Base-by-base conservation (phyloP, 2,113 vertebrate genomes). In the Prionailurus viverrinus region DNA sequence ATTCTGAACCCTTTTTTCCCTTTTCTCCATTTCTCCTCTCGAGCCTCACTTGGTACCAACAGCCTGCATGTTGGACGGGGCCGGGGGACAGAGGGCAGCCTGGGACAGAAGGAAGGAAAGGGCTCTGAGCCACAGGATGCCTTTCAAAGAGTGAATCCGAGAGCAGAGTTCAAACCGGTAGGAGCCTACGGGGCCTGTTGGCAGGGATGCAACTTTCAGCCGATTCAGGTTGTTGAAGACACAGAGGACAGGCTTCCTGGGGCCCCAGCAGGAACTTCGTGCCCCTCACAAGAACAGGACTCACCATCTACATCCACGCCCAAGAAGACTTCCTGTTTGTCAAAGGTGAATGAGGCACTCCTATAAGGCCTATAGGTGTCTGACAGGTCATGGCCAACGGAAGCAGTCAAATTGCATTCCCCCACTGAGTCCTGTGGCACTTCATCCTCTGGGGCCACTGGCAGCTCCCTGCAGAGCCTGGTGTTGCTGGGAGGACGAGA, bases 301-400 rank as follows among this genome's bases (percentile, higher is more conserved):
- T 99, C 99, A 2, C 99, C 99, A 98, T 96, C 97, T 0, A 8
- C 96, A 0, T 99, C 99, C 65, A 98, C 92, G 0, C 99, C 99
- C 0, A 99, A 99, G 97, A 98, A 98, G 36, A 98, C 95, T 51
- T 99, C 99, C 95, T 98, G 96, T 83, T 99, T 99, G 55, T 99
- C 78, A n/a, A 12, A 13, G 53, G 18, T 12, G 23, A 12, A 36
- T 48, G 45, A 69, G 31, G 13, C 84, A 16, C 45, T 69, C 18
- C 41, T 51, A 1, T 18, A 51, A 16, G 31, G 33, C 14, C 1
- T 51, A 15, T 31, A 86, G 7, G 65, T n/a, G 45, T 4, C 83
- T 69, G 31, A 13, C 65, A 69, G 65, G 45, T n/a, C 6, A 48
- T 85, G 83, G 83, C 83, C 63, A 25, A 10, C 7, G 1, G 29